Conservation (phyloP, 2,797 vertebrate genomes). For the Brotula barbata region DNA sequence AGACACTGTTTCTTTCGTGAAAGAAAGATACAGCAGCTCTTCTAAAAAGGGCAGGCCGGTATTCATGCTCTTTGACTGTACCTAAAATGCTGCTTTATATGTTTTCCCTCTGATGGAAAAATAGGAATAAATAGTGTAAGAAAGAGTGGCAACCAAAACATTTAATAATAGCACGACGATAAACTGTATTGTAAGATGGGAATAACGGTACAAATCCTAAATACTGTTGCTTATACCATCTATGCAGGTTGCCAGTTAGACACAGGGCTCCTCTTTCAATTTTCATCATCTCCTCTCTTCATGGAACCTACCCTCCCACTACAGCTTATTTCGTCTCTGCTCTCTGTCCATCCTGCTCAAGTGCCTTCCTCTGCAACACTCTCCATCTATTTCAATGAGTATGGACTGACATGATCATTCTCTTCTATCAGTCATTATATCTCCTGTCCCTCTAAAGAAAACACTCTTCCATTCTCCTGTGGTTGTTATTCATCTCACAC, state of each 20-base stretch:
- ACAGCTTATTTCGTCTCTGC: background rate
- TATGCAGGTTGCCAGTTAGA: background rate
- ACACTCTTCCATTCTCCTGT: background rate
- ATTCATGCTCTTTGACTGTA: background rate
- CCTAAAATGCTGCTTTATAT: background rate
- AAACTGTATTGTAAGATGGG: background rate
- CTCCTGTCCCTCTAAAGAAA: constrained; percentile 5
- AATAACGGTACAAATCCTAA: background rate
- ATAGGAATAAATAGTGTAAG: constrained; percentile 6
- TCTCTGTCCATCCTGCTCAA: background rate
- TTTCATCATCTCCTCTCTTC: background rate
- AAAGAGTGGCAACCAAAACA: background rate
- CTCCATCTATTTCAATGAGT: background rate
- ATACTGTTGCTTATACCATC: constrained; percentile 4
- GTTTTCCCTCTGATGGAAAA: background rate
- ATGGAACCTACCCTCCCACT: background rate
- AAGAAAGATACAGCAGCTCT: background rate
- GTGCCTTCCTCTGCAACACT: background rate
- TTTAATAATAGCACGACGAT: background rate
- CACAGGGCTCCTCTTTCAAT: constrained; percentile 6
- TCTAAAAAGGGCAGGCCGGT: background rate
- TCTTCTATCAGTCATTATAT: constrained; percentile 6
- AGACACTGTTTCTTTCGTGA: background rate
- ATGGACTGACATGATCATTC: background rate
- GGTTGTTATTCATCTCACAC: background rate